Conservation (phyloP, 2,888 invertebrate genomes). For the Drosophila limbata region DNA sequence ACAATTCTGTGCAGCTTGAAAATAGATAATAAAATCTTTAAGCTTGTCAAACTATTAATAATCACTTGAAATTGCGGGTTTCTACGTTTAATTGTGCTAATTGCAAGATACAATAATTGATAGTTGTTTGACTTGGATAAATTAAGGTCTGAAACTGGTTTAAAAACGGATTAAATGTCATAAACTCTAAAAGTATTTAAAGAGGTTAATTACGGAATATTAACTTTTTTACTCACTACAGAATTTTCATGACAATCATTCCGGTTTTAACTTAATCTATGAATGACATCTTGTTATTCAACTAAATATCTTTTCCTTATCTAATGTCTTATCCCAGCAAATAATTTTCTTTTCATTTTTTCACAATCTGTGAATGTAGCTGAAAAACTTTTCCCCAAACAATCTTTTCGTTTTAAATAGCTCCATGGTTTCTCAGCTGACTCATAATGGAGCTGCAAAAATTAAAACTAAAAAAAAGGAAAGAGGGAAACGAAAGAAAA, state of each 20-base stretch:
- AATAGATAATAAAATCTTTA: background rate
- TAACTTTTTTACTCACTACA: background rate
- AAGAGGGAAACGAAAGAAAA: slow-evolving; percentile 27
- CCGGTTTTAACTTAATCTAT: background rate
- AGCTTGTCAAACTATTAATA: slow-evolving; percentile 4
- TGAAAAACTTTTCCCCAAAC: slow-evolving; percentile 1
- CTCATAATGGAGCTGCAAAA: slow-evolving; percentile 24
- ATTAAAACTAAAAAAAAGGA: slow-evolving; percentile 2
- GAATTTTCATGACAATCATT: background rate
- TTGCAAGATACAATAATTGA: slow-evolving; percentile 2
- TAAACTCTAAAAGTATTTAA: background rate
- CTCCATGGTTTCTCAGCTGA: slow-evolving; percentile 28
- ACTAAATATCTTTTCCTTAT: background rate
- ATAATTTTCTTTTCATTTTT: background rate
- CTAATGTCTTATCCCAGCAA: background rate
- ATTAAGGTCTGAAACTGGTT: background rate
- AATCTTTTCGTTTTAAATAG: background rate
- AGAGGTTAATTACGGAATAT: background rate
- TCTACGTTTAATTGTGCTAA: slow-evolving; percentile 5
- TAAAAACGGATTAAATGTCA: background rate
- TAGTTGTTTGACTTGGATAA: slow-evolving; percentile 1
- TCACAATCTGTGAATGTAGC: background rate
- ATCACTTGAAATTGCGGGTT: slow-evolving; percentile 7
- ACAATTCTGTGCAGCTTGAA: background rate
- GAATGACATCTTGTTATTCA: background rate